These are phyloP conservation scores for Cantharis lateralis DNA, from an alignment of 2,888 invertebrate species.

Conservation along the genomic window DNA sequence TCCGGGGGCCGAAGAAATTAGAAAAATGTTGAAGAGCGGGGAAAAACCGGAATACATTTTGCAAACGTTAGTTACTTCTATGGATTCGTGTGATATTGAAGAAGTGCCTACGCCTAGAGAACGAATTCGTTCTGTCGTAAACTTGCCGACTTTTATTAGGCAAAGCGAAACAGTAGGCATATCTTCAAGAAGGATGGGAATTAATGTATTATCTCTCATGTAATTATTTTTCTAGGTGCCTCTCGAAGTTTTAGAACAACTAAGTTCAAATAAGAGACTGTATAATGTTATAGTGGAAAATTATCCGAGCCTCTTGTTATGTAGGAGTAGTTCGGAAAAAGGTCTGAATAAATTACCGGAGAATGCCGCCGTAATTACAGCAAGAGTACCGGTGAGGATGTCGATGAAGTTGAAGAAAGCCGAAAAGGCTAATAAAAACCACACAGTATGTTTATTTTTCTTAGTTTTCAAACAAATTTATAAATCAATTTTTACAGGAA, in stretches of 20 bases:
- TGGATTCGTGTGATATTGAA: constrained; percentile 57
- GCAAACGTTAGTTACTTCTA: constrained; percentile 65
- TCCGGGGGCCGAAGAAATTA: constrained; percentile 69
- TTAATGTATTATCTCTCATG: background rate
- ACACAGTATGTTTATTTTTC: background rate
- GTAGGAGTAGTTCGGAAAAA: constrained; percentile 68
- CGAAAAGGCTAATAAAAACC: constrained; percentile 27
- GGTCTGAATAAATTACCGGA: constrained; percentile 56
- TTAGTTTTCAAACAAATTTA: background rate
- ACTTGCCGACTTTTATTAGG: constrained; percentile 75
- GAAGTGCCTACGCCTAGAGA: constrained; percentile 56
- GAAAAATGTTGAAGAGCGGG: constrained; percentile 71
- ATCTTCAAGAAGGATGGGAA: background rate
- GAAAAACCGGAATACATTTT: constrained; percentile 70
- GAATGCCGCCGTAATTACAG: constrained; percentile 53
- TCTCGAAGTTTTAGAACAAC: constrained; percentile 65
- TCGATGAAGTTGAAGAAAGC: constrained; percentile 64
- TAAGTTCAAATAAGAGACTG: constrained; percentile 66
- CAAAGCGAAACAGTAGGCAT: constrained; percentile 67
- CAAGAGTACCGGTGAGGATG: constrained; percentile 64
- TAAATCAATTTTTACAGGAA: constrained; percentile 36
- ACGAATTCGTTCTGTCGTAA: constrained; percentile 68
- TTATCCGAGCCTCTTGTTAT: constrained; percentile 69
- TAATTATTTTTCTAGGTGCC: constrained; percentile 60
- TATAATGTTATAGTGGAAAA: constrained; percentile 74